Evolutionary conservation across 2,113 vertebrate species (phyloP), one percentile per base, ranked within the genome.

Genomic region (Centrocercus urophasianus): DNA sequence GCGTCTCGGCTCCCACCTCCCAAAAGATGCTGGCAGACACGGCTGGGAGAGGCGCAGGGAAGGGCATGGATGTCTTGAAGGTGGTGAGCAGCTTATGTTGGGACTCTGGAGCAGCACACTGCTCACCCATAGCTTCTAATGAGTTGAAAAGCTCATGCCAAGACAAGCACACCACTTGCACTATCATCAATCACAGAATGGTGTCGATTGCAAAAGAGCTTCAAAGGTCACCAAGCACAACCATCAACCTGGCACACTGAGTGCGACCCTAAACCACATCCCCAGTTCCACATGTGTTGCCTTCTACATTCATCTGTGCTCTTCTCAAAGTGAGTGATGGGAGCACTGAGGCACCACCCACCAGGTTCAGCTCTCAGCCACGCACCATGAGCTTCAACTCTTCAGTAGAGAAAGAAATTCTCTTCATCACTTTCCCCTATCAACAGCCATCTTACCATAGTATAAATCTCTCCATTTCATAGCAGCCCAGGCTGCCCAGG

Each of bases 281-380:
- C 32, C 57, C 57, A 60, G n/a, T 34, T 20, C 57, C 20, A 34
- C 57, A 12, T n/a, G 20, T 25, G 6, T 2, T 28, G 67, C 60
- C 73, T 38, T 8, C 38, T 38, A 4, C 27, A 22, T 5, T 3
- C 43, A 2, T 6, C 0, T 1, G 20, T 2, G 52, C 30, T 89
- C 43, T 24, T 52, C 65, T 50, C 3, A 63, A 38, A 18, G 45
- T 0, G 5, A 73, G 54, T 0, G 15, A 8, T 45, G 67, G 38
- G 34, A 50, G 7, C 63, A 20, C 25, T 8, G 13, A 40, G 9
- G 57, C 13, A 36, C n/a, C 34, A 7, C 25, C 52, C 52, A 27
- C 21, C 22, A 2, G 10, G 8, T n/a, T 34, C 73, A 19, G 1
- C 0, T 0, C 50, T 47, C 50, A 54, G 24, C 27, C 64, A 50